Evolutionary conservation across 2,113 vertebrate genomes (phyloP), one percentile per base, ranked within the genome.

Genomic region (Catharus fuscescens): DNA sequence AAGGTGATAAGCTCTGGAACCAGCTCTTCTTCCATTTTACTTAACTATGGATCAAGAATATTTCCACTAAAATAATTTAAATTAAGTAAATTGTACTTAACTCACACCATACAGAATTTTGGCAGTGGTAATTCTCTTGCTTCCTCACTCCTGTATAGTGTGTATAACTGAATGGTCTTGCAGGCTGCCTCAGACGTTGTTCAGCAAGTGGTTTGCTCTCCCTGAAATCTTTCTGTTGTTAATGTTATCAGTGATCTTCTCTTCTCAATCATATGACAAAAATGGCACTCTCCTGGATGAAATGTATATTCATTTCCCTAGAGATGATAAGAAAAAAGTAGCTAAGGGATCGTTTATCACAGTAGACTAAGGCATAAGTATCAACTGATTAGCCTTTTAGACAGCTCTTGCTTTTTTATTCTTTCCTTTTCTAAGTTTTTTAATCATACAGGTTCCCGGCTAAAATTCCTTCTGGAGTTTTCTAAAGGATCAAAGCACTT

Each of bases 171-270:
- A 93, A 78, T 8, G 2, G 25, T 81, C 72, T 59, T 47, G 32
- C 13, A 73, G 36, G 15, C 9, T 84, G 5, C 25, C 38, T 32
- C 1, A 2, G 56, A 62, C 0, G 0, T 29, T 38, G 32, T 36
- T 84, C 47, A 83, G 8, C 54, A 77, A 69, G 48, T 23, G 56
- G 8, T 17, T 70, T 80, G 61, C 42, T 66, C 71, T 74, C 12
- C 18, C 44, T 86, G 34, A 86, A 80, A 80, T 34, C 8, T 73
- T 92, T 83, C 64, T 59, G 25, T 54, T 18, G 3, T 56, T 85
- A 42, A 5, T 54, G 17, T 45, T 62, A 50, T 54, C 28, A 86
- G 20, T 4, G 4, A 21, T 25, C 4, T 56, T 70, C 48, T 84
- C 79, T 69, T 80, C 14, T 70, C 80, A 25, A 54, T 57, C 19